Conservation (phyloP, 2,113 vertebrate species). For the Syrmaticus mikado region DNA sequence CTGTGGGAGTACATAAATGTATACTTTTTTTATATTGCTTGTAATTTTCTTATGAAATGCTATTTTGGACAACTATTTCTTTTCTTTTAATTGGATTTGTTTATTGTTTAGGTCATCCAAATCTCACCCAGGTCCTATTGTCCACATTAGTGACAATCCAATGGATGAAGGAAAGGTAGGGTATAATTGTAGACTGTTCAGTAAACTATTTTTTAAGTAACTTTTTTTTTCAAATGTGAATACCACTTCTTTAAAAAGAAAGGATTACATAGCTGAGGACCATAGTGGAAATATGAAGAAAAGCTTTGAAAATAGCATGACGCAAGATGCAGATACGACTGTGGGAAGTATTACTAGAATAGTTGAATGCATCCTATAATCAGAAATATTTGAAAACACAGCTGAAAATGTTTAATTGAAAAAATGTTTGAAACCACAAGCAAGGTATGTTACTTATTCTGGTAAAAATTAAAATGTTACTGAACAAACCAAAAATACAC, state of each 20-base stretch:
- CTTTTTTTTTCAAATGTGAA: not conserved
- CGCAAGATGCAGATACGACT: not conserved
- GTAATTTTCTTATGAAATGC: not conserved
- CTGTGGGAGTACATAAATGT: not conserved
- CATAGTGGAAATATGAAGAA: not conserved
- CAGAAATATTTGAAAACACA: not conserved
- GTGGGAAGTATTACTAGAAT: not conserved
- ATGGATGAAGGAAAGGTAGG: constrained; percentile 99
- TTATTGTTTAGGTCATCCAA: constrained; percentile 90
- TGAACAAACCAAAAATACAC: not conserved
- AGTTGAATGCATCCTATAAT: not conserved
- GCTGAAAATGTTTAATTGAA: not conserved
- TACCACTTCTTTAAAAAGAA: not conserved
- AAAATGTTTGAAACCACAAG: not conserved
- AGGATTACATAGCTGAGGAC: not conserved
- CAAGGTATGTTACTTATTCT: not conserved
- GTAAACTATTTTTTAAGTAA: not conserved
- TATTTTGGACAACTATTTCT: not conserved
- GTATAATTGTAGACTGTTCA: not conserved
- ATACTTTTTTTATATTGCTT: not conserved
- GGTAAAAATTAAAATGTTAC: not conserved
- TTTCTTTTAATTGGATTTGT: not conserved
- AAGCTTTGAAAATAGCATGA: not conserved
- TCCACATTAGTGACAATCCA: constrained; percentile 99
- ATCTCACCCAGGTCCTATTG: constrained; percentile 96